Evolutionary conservation across 2,888 invertebrate genomes (phyloP), one percentile per base, ranked within the genome.

Genomic region (Parasteatoda lunata): DNA sequence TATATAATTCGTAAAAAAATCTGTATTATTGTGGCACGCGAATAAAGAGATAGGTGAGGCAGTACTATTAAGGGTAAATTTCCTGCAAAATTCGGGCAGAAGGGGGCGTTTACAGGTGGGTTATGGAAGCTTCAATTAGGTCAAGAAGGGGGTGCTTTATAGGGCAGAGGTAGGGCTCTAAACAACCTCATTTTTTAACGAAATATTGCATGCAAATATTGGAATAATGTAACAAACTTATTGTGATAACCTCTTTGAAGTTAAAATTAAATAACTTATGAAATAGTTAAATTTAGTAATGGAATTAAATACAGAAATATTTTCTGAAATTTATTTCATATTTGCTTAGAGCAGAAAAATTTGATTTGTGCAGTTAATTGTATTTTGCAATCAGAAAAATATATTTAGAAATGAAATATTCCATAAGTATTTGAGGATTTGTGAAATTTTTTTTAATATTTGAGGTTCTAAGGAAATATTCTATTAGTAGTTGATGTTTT

Each of bases 91-190:
- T 30, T 30, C 30, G 30, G 30, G 30, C 30, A 13, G 54, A n/a
- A 13, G 49, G 77, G 15, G 52, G 47, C 51, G 49, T 45, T 45
- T 65, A 79, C 84, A 85, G 76, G 85, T 85, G 85, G 65, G 72
- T 54, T 15, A 51, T 52, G 15, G 52, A 52, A 66, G 7, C 72
- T 66, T 9, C 49, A 84, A 77, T 47, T 77, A 66, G 85, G 85
- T 80, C 85, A 65, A 64, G 70, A 71, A 71, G 70, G 72, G 69
- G 73, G 78, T 48, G 48, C 66, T 78, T 49, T 64, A 51, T 80
- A 72, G 85, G 79, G 47, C 79, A 80, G 76, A 71, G 80, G 85
- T 76, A 85, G 76, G 77, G n/a, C n/a, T 59, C n/a, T 59, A 59
- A n/a, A n/a, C 59, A 59, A 59, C 59, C 59, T 59, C 7, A 7